Evolutionary conservation across 2,113 vertebrate species (phyloP).

Genomic region (Hydrolagus affinis): DNA sequence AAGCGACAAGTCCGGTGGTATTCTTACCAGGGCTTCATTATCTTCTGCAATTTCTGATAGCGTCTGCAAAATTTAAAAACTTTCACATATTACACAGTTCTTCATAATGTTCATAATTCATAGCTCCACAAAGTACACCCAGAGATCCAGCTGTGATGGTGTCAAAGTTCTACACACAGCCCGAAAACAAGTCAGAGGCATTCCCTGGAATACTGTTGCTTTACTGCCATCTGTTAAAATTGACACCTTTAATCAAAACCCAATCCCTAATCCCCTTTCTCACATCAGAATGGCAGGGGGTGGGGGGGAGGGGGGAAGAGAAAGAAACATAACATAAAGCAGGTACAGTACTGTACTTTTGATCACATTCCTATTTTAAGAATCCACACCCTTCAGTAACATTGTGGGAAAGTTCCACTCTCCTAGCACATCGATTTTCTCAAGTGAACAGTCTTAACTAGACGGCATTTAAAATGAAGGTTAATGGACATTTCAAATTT

Average conservation of each 20-base stretch:
- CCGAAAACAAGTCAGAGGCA: background rate
- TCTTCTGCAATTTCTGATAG: conserved; percentile 99
- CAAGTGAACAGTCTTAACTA: too few relatives aligned
- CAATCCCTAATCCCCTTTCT: background rate
- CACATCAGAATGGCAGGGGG: background rate
- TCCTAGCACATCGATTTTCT: too few relatives aligned
- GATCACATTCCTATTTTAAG: background rate
- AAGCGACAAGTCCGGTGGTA: conserved; percentile 47
- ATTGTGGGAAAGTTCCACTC: too few relatives aligned
- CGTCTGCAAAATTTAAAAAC: conserved; percentile 91
- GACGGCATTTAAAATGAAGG: too few relatives aligned
- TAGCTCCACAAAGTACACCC: too few relatives aligned
- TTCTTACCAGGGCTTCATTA: conserved; percentile 99
- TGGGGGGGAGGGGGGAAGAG: background rate
- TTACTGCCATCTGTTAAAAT: background rate
- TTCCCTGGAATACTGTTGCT: background rate
- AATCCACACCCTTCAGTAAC: background rate
- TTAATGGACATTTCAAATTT: too few relatives aligned
- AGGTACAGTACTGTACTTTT: too few relatives aligned
- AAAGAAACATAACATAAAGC: background rate
- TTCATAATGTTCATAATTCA: background rate
- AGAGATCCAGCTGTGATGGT: too few relatives aligned
- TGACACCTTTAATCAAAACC: background rate
- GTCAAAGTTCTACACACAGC: background rate
- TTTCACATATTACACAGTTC: conserved; percentile 44